phyloP scores from a whole-genome alignment of 2,113 vertebrate genomes.

The Oenanthe melanoleuca region DNA sequence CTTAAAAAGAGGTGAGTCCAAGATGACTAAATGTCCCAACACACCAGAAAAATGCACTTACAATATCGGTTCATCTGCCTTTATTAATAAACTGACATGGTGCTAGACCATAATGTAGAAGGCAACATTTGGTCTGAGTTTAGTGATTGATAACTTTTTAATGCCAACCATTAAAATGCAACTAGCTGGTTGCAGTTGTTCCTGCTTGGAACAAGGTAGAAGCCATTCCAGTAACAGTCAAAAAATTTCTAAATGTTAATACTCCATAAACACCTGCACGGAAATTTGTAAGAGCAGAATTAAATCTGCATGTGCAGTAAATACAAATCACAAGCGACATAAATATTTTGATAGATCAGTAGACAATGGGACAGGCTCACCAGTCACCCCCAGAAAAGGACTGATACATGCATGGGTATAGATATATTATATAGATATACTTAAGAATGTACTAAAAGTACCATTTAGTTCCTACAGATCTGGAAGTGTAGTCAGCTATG shows the following conservation, averaged over 20 bases:
- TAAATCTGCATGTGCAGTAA: background rate
- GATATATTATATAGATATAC: background rate
- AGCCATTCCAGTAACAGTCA: background rate
- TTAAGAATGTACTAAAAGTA: background rate
- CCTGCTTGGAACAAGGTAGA: background rate
- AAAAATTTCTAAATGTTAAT: constrained; percentile 11
- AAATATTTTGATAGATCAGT: background rate
- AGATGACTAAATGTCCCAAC: background rate
- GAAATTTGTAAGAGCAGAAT: background rate
- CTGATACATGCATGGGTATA: background rate
- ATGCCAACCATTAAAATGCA: background rate
- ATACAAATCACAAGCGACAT: background rate
- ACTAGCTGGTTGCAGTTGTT: background rate
- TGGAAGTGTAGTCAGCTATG: background rate
- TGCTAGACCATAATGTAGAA: background rate
- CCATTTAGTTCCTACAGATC: background rate
- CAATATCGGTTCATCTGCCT: background rate
- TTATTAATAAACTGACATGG: background rate
- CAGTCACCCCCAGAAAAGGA: background rate
- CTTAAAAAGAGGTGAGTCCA: background rate
- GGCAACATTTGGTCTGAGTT: background rate
- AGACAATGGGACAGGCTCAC: background rate
- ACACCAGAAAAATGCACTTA: background rate
- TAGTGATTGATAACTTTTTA: background rate
- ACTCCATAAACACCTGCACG: background rate